Conservation (phyloP, 2,113 vertebrate genomes). For the Tragulus kanchil region DNA sequence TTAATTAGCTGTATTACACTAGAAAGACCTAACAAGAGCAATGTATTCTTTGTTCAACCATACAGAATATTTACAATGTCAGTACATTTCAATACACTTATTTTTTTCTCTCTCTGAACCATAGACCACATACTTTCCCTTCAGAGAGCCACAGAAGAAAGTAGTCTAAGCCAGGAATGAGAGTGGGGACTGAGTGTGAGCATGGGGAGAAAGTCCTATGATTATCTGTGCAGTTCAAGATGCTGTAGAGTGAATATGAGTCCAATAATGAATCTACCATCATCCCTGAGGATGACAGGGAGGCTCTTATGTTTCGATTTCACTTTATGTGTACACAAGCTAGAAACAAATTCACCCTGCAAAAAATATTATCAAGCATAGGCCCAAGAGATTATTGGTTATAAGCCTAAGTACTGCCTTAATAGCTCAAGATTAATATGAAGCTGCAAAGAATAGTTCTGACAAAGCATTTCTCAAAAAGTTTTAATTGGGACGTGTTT, state of each 20-base stretch:
- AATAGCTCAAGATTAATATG: not conserved
- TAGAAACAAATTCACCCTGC: constrained; percentile 21
- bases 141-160: constrained; percentile 29
- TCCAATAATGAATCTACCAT: not conserved
- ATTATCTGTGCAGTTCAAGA: not conserved
- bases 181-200: not conserved
- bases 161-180: not conserved
- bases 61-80: constrained; percentile 48
- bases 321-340: not conserved
- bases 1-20: constrained; percentile 38
- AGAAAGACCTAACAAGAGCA: constrained; percentile 42
- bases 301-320: not conserved
- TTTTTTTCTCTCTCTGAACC: constrained; percentile 57
- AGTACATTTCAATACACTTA: constrained; percentile 47
- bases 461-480: not conserved
- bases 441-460: not conserved
- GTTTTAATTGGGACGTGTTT: not conserved
- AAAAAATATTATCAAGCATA: not conserved
- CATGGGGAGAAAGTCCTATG: not conserved
- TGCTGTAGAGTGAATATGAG: not conserved
- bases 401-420: constrained; percentile 5
- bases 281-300: not conserved
- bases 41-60: constrained; percentile 42
- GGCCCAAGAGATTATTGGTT: not conserved
- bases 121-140: constrained; percentile 29